A percentile compares a stretch with the other conserved stretches of the same genome.
These are phyloP conservation scores for Eupithecia vulgata DNA, from an alignment of 2,888 invertebrate genomes.

Conservation along the genomic window DNA sequence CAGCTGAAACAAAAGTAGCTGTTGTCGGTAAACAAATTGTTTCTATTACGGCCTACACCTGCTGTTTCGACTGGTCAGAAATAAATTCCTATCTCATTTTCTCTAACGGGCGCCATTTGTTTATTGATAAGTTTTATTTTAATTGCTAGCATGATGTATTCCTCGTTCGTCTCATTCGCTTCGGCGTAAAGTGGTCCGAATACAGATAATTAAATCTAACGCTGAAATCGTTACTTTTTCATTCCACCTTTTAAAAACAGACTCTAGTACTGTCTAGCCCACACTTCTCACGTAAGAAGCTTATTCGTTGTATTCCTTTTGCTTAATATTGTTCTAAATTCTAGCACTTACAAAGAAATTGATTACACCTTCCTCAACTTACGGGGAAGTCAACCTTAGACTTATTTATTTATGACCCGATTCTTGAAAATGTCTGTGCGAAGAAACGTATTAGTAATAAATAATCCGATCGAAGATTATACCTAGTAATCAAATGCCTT, in stretches of 20 bases:
- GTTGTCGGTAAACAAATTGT: conserved; percentile 77
- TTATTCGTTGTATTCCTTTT: not conserved
- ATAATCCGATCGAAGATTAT: not conserved
- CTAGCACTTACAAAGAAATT: not conserved
- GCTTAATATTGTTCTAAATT: not conserved
- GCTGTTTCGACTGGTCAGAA: conserved; percentile 65
- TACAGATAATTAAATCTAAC: too few species aligned
- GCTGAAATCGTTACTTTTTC: too few species aligned
- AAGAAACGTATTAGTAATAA: not conserved
- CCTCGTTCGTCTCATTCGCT: too few species aligned
- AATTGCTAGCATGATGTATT: conserved; percentile 41
- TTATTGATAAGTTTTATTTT: conserved; percentile 56
- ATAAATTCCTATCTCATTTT: conserved; percentile 64
- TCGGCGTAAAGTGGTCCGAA: too few species aligned
- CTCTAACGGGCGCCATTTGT: conserved; percentile 57
- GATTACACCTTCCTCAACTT: not conserved
- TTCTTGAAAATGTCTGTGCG: not conserved
- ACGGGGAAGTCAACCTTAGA: not conserved
- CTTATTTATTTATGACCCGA: not conserved
- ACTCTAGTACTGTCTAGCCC: too few species aligned
- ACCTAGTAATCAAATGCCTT: not conserved
- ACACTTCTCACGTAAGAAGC: too few species aligned
- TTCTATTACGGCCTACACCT: conserved; percentile 74
- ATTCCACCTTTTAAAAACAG: too few species aligned
- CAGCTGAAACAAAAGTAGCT: conserved; percentile 10